Base-by-base conservation (phyloP, 1,140 invertebrate genomes). In the Elysia chlorotica region DNA sequence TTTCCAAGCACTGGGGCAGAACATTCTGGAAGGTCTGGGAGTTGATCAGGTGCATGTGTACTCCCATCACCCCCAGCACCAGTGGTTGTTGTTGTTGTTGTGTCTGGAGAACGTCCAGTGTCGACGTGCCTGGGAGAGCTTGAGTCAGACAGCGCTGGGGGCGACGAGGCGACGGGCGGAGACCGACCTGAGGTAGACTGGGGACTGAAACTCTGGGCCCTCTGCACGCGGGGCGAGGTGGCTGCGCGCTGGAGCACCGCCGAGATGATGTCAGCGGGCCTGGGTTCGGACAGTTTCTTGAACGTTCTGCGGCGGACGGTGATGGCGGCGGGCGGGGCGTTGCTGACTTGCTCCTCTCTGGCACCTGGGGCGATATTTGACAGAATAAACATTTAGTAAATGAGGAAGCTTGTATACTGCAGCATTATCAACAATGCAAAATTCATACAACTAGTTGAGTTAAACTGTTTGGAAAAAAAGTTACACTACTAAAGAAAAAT, bases 231-330 rank as follows among this genome's bases (percentile, higher is more conserved):
- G 53, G 10, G 5, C 1, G 1, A 38, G 10, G 41, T 14, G 21
- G 63, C 56, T 21, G 74, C 74, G 1, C 65, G 25, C 53, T 54
- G 41, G 17, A 76, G 38, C 0, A 73, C 74, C 21, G 74, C 65
- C 1, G 65, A 33, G 48, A 76, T 76, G 66, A 76, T 36, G 59
- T 76, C 74, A 21, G 65, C 30, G 28, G 57, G 57, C 2, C 67
- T 37, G 0, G 74, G 74, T 48, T 69, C 74, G 2, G 74, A 76
- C 14, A 76, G 71, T 30, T 76, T 76, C 48, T 76, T 73, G 66
- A 76, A 73, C 2, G 66, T 54, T 53, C 74, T 67, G n/a, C 65
- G 25, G 5, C 19, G 33, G 2, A 65, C 37, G 65, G 67, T 23
- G 57, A 28, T 2, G 67, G 53, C 6, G 25, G 36, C 37, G 4